Evolutionary conservation across 2,797 vertebrate genomes (phyloP).

Genomic region (Vipera latastei): DNA sequence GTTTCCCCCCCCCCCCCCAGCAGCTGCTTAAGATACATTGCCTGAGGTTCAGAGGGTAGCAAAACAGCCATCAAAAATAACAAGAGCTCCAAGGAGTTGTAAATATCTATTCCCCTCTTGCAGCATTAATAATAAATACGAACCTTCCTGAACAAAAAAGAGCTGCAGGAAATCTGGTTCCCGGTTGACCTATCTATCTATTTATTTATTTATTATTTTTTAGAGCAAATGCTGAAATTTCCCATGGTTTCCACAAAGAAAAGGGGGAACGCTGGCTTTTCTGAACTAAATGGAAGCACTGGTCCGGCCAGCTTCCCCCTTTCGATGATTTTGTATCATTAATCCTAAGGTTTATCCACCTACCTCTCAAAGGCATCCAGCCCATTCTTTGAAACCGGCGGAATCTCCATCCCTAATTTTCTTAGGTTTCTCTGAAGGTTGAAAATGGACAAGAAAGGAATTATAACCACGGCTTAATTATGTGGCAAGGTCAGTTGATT

Average conservation of each 20-base stretch:
- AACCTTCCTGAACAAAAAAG: slow-evolving; percentile 49
- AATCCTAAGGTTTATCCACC: not conserved
- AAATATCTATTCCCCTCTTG: slow-evolving; percentile 18
- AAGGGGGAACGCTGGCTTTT: accelerated
- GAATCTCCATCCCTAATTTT: not conserved
- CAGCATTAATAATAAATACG: slow-evolving; percentile 59
- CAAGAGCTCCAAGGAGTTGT: slow-evolving; percentile 6
- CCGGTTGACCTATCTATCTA: slow-evolving; percentile 39
- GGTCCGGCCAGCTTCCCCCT: not conserved
- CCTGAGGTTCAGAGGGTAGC: not conserved
- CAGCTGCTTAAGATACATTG: not conserved
- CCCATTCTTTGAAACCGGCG: not conserved
- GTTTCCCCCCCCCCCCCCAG: not conserved
- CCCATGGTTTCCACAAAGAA: slow-evolving; percentile 35
- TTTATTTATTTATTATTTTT: slow-evolving; percentile 35
- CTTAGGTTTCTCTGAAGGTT: not conserved
- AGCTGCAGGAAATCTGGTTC: slow-evolving; percentile 40
- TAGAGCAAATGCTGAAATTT: slow-evolving; percentile 47
- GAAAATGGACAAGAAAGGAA: not conserved
- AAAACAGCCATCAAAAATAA: slow-evolving; percentile 29
- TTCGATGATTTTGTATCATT: not conserved
- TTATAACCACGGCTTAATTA: not conserved
- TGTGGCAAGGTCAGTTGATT: not conserved
- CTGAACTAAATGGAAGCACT: not conserved
- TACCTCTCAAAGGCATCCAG: not conserved